Base-by-base conservation (phyloP, 1,140 invertebrate genomes). In the Ganaspis sp. region DNA sequence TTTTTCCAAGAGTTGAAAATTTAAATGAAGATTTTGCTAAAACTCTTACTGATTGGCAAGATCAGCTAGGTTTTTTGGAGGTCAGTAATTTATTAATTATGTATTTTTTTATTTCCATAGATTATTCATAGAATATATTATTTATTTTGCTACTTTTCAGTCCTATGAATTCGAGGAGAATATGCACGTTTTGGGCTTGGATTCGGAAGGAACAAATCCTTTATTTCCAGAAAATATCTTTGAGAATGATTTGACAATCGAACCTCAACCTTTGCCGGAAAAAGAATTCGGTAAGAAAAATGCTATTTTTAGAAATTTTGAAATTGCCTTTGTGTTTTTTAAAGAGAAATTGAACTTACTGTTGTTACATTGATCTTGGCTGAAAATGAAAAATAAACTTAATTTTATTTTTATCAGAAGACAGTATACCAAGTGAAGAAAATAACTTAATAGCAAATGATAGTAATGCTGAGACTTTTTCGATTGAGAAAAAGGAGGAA, bases 21-120 rank as follows among this genome's bases (percentile, higher is more conserved):
- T 84, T 83, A 9, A 89, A 87, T 49, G 89, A 92, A 73, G 90
- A 92, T 76, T 91, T 88, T 84, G 88, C 87, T 69, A 90, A 90
- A 83, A 86, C 88, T 58, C 85, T 91, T 53, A 89, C 86, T 23
- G 89, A 91, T 72, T 91, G 90, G 90, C 85, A 90, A 64, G 88
- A 90, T 64, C 90, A 92, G 69, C 80, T 91, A 73, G 89, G 88
- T 40, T 85, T 87, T 45, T 76, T 90, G 42, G 86, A 90, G 84
- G 89, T 89, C 37, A 29, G 64, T 21, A 70, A 64, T 19, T 64
- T 58, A 34, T 34, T 34, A 6, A 34, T 34, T 34, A 34, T n/a
- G 6, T 34, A 34, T 34, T 34, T 34, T 34, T 34, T n/a, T n/a
- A n/a, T n/a, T n/a, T n/a, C n/a, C n/a, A n/a, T n/a, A n/a, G n/a